Conservation (phyloP, 1,140 invertebrate species). For the Sesamia nonagrioides region DNA sequence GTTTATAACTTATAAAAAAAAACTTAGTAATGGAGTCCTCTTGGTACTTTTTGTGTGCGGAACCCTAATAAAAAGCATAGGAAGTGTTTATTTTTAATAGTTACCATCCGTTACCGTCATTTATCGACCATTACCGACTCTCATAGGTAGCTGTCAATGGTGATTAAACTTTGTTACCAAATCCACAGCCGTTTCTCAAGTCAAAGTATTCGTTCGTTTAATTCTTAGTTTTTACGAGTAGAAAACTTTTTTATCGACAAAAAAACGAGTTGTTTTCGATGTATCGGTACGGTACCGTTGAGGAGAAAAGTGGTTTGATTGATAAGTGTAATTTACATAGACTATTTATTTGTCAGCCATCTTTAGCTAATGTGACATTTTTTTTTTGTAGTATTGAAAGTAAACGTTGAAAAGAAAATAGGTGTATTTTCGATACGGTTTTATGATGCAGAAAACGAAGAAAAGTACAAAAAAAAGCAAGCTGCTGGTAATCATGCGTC, state of each 20-base stretch:
- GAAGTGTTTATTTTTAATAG: constrained; percentile 15
- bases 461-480: too few species aligned
- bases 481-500: too few species aligned
- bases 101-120: neutral
- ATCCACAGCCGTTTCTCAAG: constrained; percentile 9
- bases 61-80: neutral
- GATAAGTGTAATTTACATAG: neutral
- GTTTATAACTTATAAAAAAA: too few species aligned
- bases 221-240: constrained; percentile 48
- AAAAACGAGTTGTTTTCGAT: constrained; percentile 23
- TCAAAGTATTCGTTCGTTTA: constrained; percentile 19
- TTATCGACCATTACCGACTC: neutral
- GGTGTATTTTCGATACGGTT: too few species aligned
- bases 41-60: too few species aligned
- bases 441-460: too few species aligned
- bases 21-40: too few species aligned
- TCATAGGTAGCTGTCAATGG: constrained; percentile 35
- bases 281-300: neutral
- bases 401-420: too few species aligned
- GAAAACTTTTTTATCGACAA: constrained; percentile 52
- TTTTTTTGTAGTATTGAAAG: neutral
- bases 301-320: constrained; percentile 12
- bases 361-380: too few species aligned
- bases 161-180: constrained; percentile 48
- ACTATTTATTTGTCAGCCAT: neutral